Evolutionary conservation across 1,140 invertebrate species (phyloP), one percentile per base, ranked within the genome.

Genomic region (Stegodyphus dumicola): DNA sequence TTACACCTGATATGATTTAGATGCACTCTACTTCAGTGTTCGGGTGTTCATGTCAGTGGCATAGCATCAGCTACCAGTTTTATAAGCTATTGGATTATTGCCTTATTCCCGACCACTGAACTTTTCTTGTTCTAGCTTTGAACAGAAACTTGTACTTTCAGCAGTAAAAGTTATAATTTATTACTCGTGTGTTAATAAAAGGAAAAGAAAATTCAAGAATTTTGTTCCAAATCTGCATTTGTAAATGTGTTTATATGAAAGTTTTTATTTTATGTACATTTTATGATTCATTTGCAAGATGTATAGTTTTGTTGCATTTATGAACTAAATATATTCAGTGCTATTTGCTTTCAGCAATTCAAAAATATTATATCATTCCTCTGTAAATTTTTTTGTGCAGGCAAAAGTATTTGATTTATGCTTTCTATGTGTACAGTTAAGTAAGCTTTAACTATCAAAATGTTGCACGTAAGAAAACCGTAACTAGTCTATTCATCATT

Each of bases 291-390:
- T 85, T 76, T 69, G 60, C 18, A 56, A 48, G 56, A 67, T 85
- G 81, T 85, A 85, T 85, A 85, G 74, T 85, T 85, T 77, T 85
- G 81, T 85, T 85, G 81, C 73, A 56, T 83, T 83, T 75, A 2
- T 53, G 48, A 66, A 66, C n/a, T 76, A 67, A 69, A 60, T 76
- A 71, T 75, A 9, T 56, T 56, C 17, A 54, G 13, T 54, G 51
- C 53, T 74, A 17, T 74, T 74, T 51, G 71, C 53, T 74, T 74
- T 52, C 54, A 54, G 52, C 13, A 18, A 56, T 54, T 51, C 11
- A 74, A 74, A 74, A 52, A 54, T 74, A 66, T 48, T 49, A 17
- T 15, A 75, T 75, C 80, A 83, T 83, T 83, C 80, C 80, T 75
- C 17, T 83, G 80, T 75, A 65, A 83, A 75, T n/a, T 48, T 54